Conservation (phyloP, 2,113 vertebrate species). For the Craseonycteris thonglongyai region DNA sequence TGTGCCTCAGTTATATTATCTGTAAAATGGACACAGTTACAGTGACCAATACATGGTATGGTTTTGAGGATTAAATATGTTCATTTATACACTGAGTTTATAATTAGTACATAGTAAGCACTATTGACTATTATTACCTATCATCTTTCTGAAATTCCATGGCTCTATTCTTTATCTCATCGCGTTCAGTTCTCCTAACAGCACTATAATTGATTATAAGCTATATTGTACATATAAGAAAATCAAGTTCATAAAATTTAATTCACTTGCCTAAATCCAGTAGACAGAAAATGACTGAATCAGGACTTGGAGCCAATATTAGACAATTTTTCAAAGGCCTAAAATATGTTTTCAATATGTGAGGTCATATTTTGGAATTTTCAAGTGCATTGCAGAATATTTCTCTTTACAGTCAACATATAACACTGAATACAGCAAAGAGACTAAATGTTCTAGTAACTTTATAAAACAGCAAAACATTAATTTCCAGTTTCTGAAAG, state of each 20-base stretch:
- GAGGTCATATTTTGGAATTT: background rate
- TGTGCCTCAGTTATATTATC: background rate
- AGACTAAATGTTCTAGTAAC: constrained; percentile 10
- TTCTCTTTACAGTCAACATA: background rate
- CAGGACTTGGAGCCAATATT: background rate
- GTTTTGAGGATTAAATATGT: background rate
- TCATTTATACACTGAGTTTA: background rate
- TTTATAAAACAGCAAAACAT: constrained; percentile 73
- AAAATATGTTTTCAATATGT: background rate
- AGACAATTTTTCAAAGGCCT: background rate
- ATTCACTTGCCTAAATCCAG: background rate
- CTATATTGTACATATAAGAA: background rate
- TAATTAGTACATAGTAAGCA: background rate
- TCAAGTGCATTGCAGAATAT: constrained; percentile 15
- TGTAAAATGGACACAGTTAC: background rate
- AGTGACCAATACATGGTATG: background rate
- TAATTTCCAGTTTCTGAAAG: constrained; percentile 74
- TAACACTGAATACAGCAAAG: background rate
- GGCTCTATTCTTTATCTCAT: background rate
- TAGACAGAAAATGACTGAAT: background rate
- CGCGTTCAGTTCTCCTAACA: background rate
- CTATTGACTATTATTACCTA: background rate
- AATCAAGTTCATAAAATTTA: background rate
- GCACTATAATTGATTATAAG: background rate
- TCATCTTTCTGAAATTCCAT: background rate